Evolutionary conservation across 2,797 vertebrate genomes (phyloP).

Genomic region (Thamnophis elegans): DNA sequence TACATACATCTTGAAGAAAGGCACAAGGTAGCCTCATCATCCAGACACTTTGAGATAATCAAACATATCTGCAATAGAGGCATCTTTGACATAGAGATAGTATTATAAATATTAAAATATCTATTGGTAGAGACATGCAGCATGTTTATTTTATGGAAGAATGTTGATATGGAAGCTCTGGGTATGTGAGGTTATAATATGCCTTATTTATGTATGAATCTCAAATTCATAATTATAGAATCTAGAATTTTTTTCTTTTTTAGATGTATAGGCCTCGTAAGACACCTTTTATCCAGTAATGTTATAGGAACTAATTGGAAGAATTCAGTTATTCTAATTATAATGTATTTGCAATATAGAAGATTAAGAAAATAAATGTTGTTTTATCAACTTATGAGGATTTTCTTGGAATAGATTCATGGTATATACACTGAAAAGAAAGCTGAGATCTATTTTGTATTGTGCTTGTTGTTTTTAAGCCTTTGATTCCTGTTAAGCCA

Average conservation of each 20-base stretch:
- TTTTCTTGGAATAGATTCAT: neutral
- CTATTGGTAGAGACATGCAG: constrained; percentile 7
- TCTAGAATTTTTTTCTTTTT: constrained; percentile 53
- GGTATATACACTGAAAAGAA: neutral
- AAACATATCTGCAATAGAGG: constrained; percentile 21
- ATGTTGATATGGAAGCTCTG: constrained; percentile 16
- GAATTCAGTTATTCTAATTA: neutral
- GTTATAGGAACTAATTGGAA: constrained; percentile 2
- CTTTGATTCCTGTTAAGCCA: neutral
- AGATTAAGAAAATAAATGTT: neutral
- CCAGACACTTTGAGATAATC: constrained; percentile 46
- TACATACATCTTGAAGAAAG: constrained; percentile 59
- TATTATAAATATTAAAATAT: constrained; percentile 16
- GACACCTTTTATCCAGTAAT: constrained; percentile 42
- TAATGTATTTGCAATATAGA: neutral
- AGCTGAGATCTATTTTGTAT: neutral
- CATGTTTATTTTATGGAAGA: constrained; percentile 13
- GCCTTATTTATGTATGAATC: neutral
- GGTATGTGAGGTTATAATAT: constrained; percentile 16
- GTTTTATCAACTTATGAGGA: neutral
- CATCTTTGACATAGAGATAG: constrained; percentile 21
- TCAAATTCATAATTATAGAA: constrained; percentile 53
- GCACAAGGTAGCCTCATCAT: constrained; percentile 54
- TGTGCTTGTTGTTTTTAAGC: constrained; percentile 5
- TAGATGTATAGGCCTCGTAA: constrained; percentile 44